These are phyloP conservation scores for Cottus gobio DNA, from an alignment of 2,113 vertebrate genomes.

Conservation along the genomic window DNA sequence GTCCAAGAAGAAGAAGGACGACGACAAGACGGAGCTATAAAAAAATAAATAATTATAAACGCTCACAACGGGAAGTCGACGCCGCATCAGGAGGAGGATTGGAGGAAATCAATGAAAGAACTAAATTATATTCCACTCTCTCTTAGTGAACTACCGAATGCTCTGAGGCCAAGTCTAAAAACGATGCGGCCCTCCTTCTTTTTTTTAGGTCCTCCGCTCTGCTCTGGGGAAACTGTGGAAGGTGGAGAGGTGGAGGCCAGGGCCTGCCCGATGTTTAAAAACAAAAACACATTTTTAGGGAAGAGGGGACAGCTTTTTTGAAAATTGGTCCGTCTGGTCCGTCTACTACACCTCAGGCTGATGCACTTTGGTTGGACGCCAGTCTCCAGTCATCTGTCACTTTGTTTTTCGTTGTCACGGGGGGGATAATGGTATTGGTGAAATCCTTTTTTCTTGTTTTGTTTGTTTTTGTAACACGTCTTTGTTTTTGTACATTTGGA, in stretches of 20 bases:
- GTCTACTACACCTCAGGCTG: conserved; percentile 70
- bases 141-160: conserved; percentile 81
- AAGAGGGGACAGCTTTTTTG: conserved; percentile 72
- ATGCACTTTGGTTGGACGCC: conserved; percentile 81
- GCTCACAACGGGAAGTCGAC: conserved; percentile 43
- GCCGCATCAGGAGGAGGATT: conserved; percentile 35
- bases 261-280: conserved; percentile 67
- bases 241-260: conserved; percentile 69
- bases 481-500: conserved; percentile 87
- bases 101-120: conserved; percentile 65
- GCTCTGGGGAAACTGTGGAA: conserved; percentile 75
- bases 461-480: conserved; percentile 68
- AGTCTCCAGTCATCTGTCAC: conserved; percentile 65
- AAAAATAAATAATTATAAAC: conserved; percentile 10
- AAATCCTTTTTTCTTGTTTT: conserved; percentile 59
- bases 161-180: conserved; percentile 74
- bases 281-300: conserved; percentile 64
- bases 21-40: conserved; percentile 78
- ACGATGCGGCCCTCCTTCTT: conserved; percentile 58
- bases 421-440: conserved; percentile 64
- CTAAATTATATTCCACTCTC: conserved; percentile 81
- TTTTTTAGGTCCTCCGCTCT: conserved; percentile 69
- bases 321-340: conserved; percentile 62
- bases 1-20: conserved; percentile 90
- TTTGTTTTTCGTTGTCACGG: conserved; percentile 60